Evolutionary conservation across 2,888 invertebrate species (phyloP), one percentile per base, ranked within the genome.

Genomic region (Watsonalla cultraria): DNA sequence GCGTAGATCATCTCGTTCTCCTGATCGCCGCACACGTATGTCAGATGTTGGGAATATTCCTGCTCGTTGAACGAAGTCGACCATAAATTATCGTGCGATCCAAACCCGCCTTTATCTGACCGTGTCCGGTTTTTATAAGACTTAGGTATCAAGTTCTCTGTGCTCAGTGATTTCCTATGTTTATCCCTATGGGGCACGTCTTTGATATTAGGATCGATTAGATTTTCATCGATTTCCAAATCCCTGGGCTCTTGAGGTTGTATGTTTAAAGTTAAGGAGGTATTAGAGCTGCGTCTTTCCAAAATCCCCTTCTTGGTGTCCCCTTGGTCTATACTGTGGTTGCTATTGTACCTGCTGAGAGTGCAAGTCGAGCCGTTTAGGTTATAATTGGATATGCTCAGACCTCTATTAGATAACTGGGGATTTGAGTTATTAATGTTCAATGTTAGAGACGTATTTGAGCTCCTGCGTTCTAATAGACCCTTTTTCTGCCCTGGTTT

Each of bases 391-490:
- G 92, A 92, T 9, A 92, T 79, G 55, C 91, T 91, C 0, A 92
- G 67, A 0, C 84, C 86, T 55, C 86, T 70, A 53, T 89, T 91
- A 0, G 93, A 91, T 34, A 91, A 62, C 54, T 90, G 91, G 0
- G 90, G 86, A 54, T 88, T 90, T 0, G 89, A 87, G 33, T 73
- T 86, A 55, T 89, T 90, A 7, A 91, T 90, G 56, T 96, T 96
- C 24, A 98, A 93, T 0, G 97, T 97, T 2, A 98, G 86, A 54
- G 97, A 97, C 0, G 97, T 97, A 76, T 97, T 98, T 0, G 97
- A 98, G 51, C 97, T 97, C 53, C 98, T 92, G 34, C 98, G 92
- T 76, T 97, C 96, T 6, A 97, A 84, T 0, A 97, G 83, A 7
- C 96, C 95, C 68, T 95, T 95, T 46, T 92, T 92, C 47, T 86